Evolutionary conservation across 2,797 vertebrate species (phyloP), one percentile per base, ranked within the genome.

Genomic region (Heterohyrax brucei): DNA sequence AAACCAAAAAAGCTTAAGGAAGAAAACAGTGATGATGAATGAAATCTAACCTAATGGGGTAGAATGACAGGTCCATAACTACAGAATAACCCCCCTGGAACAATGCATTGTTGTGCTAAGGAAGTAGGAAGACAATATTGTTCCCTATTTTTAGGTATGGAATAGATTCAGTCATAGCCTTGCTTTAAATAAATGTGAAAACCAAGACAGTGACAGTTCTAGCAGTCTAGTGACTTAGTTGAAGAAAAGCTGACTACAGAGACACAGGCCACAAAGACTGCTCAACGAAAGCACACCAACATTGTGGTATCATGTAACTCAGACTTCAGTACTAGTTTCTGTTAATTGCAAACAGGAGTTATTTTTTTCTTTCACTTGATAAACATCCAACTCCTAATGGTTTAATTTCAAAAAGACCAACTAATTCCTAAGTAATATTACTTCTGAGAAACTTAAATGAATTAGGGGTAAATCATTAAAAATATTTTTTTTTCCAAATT

Each of bases 1-100:
- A 91, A 96, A 89, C 75, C 53, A 76, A 91, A 92, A 89, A 24
- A 73, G 44, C 3, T 87, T 64, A 96, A 87, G 86, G 30, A 95
- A 96, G 53, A 26, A n/a, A 56, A 59, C 92, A 81, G 39, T 4
- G 9, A 62, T 87, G 77, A 91, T 62, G 80, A 84, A 59, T 18
- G 30, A 89, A 94, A 64, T 28, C 66, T 61, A 82, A 75, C 70
- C 18, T 61, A 79, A 22, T 39, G 94, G 46, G 48, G 93, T n/a
- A 87, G 83, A 90, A 56, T 89, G 44, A 76, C 18, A 85, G 89
- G 82, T 59, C 26, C 76, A 94, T 46, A 46, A 5, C 12, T 33
- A 80, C 48, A 96, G 78, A 83, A 46, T 87, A 87, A 68, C 6
- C 44, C 77, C 87, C 83, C 81, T 85, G 86, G 80, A 21, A 84